phyloP scores from a whole-genome alignment of 2,797 vertebrate species.

The Phyllotis vaccarum region DNA sequence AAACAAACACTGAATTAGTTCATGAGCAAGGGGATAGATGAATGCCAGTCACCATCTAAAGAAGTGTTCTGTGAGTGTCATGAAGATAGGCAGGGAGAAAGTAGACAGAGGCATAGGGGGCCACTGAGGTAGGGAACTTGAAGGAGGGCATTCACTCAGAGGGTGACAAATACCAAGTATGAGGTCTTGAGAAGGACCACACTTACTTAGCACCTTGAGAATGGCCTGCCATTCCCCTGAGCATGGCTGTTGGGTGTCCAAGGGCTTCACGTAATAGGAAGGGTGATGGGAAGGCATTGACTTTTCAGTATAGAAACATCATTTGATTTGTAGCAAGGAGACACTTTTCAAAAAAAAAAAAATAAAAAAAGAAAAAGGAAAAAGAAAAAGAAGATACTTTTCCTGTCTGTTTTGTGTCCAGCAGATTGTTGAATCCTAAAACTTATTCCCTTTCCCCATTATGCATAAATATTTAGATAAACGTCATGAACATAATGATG shows the following conservation, averaged over 20 bases:
- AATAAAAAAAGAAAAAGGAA: too few species aligned
- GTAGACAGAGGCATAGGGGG: background rate
- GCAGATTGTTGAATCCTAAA: background rate
- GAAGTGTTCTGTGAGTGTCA: background rate
- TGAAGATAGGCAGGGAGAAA: background rate
- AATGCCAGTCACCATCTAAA: background rate
- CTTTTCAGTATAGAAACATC: background rate
- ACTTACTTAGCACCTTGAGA: background rate
- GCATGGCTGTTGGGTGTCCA: accelerated
- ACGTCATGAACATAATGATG: background rate
- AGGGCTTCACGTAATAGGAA: too few species aligned
- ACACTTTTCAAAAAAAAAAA: too few species aligned
- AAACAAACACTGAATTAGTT: background rate
- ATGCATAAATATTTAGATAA: background rate
- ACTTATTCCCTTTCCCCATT: background rate
- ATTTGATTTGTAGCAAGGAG: background rate
- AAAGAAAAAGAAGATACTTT: background rate
- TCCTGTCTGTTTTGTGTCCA: conserved; percentile 7
- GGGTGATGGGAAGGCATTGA: background rate
- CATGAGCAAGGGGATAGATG: background rate
- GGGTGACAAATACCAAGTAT: background rate
- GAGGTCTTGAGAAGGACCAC: background rate
- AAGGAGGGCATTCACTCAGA: background rate
- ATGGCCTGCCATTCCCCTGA: background rate
- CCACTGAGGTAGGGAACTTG: background rate